Evolutionary conservation across 2,113 vertebrate genomes (phyloP).

Genomic region (Cnemophilus loriae): DNA sequence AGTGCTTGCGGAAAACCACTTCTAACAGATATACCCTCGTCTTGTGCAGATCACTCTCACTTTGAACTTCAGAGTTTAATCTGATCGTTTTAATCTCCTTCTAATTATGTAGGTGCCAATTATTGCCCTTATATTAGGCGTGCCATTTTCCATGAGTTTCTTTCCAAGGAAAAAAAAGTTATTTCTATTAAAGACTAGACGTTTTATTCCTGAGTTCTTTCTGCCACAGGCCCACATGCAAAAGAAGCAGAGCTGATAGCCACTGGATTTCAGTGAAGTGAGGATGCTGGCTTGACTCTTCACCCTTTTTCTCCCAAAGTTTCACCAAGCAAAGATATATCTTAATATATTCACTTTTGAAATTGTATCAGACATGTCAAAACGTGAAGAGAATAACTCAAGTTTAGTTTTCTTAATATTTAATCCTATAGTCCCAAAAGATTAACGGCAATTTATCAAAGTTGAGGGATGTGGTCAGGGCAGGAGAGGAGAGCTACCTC

Average conservation of each 20-base stretch:
- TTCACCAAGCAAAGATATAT: neutral
- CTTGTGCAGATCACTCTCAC: neutral
- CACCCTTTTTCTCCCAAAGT: neutral
- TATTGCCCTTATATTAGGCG: neutral
- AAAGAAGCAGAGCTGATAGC: neutral
- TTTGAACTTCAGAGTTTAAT: neutral
- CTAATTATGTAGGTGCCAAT: neutral
- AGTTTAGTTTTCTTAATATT: neutral
- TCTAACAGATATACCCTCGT: neutral
- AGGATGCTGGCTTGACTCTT: neutral
- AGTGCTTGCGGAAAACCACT: neutral
- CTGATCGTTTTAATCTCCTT: neutral
- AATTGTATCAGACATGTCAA: neutral
- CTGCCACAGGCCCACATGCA: rapidly evolving
- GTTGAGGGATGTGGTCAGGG: too few relatives aligned
- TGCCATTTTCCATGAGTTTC: neutral
- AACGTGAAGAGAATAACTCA: neutral
- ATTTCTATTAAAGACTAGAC: neutral
- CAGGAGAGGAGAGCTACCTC: neutral
- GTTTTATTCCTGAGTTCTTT: neutral
- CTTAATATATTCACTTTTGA: neutral
- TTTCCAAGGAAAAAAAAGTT: neutral
- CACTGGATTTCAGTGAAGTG: neutral
- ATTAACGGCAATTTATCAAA: neutral
- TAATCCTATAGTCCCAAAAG: neutral